A percentile compares a stretch with the other conserved stretches of the same genome.
Conservation (phyloP, 2,113 vertebrate species). For the Todiramphus saurophagus region DNA sequence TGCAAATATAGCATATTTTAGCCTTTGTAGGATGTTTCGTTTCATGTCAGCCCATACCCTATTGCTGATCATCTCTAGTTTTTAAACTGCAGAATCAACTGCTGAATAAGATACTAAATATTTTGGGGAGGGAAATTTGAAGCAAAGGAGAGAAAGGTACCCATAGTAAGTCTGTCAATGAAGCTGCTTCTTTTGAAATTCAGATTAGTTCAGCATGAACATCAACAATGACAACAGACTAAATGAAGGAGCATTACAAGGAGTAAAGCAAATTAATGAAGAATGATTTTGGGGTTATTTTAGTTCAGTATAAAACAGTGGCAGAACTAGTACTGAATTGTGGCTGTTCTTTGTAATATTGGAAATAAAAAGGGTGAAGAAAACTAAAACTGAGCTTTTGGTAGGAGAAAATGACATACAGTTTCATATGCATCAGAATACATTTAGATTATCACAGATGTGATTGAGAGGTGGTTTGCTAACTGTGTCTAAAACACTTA, state of each 20-base stretch:
- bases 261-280: background rate
- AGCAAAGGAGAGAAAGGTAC: background rate
- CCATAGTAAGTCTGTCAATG: background rate
- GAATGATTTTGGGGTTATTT: background rate
- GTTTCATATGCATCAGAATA: background rate
- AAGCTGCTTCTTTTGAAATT: background rate
- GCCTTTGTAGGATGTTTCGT: background rate
- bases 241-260: background rate
- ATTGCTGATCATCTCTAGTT: background rate
- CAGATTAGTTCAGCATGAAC: background rate
- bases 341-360: background rate
- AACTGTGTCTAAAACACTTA: conserved; percentile 46
- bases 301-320: background rate
- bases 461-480: conserved; percentile 48
- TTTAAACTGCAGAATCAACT: background rate
- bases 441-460: background rate
- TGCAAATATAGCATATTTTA: background rate
- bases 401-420: background rate
- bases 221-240: background rate
- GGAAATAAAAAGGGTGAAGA: background rate
- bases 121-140: background rate
- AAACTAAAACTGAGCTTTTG: background rate
- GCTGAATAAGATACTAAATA: background rate
- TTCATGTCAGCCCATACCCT: background rate
- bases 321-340: background rate